Evolutionary conservation across 30 jellyfish, hydroid and myxozoan genomes (phyloP), one percentile per base, ranked within the genome.

Genomic region (Pseudorhiza aurosa): DNA sequence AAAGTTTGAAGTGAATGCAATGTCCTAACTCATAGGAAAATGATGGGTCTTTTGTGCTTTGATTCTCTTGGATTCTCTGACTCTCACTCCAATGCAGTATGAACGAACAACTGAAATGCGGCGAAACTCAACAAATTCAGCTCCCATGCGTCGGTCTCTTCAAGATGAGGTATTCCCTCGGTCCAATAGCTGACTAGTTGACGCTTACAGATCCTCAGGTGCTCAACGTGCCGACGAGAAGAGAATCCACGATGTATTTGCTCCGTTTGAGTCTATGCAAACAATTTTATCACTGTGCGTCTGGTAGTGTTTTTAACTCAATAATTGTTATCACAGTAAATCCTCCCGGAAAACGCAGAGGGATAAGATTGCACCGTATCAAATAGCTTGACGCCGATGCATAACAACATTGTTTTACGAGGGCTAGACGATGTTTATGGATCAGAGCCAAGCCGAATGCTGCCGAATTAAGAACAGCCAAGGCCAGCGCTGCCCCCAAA

Each of bases 371-470:
- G 83, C 83, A 26, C 39, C n/a, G 43, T 53, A 42, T 31, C 68
- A 42, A 18, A 70, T 31, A 70, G 68, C 83, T n/a, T 6, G 83
- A 33, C 71, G 68, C 45, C 58, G 28, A 0, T 8, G 59, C 14
- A 19, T 60, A 19, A 36, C 3, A 26, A 50, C 19, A 11, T 11
- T 70, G 57, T 53, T 27, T 47, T 70, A 45, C 71, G 26, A 15
- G 31, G 72, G 70, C 83, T 29, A 47, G 83, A 70, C 83, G 47
- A 44, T 36, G 72, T 70, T 50, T 30, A 47, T 53, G 47, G 25
- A 70, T 36, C 57, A 26, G 83, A 70, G 83, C 83, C 83, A 51
- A 64, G 77, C 60, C 32, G 36, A 64, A 58, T 64, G 32, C 40
- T 64, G 58, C 35, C 35, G 77, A 64, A 25, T 2, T 33, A 30